Base-by-base conservation (phyloP, 2,113 vertebrate species). In the Elephas maximus region DNA sequence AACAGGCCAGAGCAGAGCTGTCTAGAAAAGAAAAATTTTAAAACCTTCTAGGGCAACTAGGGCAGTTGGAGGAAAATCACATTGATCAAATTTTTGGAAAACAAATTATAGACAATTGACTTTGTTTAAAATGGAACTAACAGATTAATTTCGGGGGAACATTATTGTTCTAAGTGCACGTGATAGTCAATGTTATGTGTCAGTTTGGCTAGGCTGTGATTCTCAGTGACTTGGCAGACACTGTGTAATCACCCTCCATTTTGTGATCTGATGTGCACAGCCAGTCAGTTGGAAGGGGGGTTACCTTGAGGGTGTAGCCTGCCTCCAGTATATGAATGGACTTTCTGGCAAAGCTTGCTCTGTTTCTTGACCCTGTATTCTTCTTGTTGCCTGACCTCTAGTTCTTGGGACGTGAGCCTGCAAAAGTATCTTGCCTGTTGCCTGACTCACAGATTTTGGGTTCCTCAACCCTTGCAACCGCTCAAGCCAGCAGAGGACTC, bases 121-220 rank as follows among this genome's bases (percentile, higher is more conserved):
- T 88, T 23, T 67, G 37, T 37, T 80, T 83, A 18, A 41, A 63
- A 83, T 5, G 9, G 89, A 69, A 73, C 23, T 3, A 67, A 84
- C 21, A 76, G 23, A 44, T 12, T 4, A 11, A 28, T n/a, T 18
- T 17, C 8, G 81, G 15, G 0, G 12, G 20, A 41, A 12, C 8
- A 5, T 20, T 0, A 44, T 4, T 37, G 6, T 3, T 48, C 9
- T 0, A 1, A 17, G 2, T 0, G 37, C 14, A 4, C 12, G 33
- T 10, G 45, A 53, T n/a, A n/a, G n/a, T 23, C 37, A n/a, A 73
- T 18, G 33, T 37, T 18, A 73, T 33, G 14, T 15, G n/a, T 37
- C 71, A 73, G 7, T 20, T 18, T 37, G n/a, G 10, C 63, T 26
- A 28, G 63, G 63, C 10, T 8, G 8, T 5, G 15, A 37, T 37